These are phyloP conservation scores for Choloepus didactylus DNA, from an alignment of 2,797 vertebrate genomes.

Conservation along the genomic window DNA sequence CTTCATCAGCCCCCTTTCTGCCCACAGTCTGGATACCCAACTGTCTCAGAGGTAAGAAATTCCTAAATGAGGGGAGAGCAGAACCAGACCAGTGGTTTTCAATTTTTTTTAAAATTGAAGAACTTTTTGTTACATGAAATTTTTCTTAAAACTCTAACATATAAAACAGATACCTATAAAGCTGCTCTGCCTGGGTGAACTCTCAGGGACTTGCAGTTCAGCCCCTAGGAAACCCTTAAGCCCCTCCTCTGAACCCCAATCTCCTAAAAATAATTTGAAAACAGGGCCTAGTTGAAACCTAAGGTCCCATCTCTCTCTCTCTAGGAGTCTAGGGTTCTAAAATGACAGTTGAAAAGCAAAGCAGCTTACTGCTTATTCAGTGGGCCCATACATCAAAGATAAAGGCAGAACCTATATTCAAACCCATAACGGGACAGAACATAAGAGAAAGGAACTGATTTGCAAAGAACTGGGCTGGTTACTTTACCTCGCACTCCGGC, in stretches of 20 bases:
- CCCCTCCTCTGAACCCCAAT: neutral
- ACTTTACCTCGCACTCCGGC: conserved; percentile 97
- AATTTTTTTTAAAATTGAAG: neutral
- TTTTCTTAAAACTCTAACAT: neutral
- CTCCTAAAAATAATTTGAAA: neutral
- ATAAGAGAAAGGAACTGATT: neutral
- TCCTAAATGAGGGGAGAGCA: neutral
- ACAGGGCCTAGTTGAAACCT: neutral
- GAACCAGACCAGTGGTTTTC: neutral
- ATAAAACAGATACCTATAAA: neutral
- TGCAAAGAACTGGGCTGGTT: neutral
- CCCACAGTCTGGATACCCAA: neutral
- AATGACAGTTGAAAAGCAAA: neutral
- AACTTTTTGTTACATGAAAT: neutral
- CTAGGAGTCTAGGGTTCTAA: neutral
- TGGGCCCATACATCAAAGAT: neutral
- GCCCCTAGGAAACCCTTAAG: neutral
- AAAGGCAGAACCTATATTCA: neutral
- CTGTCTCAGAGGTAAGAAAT: neutral
- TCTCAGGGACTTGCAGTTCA: neutral
- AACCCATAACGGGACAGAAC: neutral
- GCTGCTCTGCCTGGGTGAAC: neutral
- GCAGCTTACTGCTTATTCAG: neutral
- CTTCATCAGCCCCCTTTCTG: neutral
- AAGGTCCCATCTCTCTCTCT: neutral